Evolutionary conservation across 1,140 invertebrate species (phyloP).

Genomic region (Drosophila teissieri): DNA sequence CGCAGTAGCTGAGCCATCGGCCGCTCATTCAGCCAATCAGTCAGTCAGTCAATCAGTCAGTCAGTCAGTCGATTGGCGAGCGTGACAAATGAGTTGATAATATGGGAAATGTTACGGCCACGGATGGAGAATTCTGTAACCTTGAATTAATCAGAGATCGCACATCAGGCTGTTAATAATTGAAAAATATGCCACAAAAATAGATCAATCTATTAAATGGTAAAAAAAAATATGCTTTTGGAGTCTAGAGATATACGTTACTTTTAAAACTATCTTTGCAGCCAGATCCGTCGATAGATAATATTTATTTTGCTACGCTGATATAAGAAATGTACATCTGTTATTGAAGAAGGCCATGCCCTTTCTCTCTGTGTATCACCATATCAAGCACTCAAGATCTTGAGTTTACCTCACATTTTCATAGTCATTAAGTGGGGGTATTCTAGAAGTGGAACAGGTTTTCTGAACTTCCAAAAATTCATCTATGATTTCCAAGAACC

Average conservation of each 20-base stretch:
- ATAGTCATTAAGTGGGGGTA: conserved; percentile 55
- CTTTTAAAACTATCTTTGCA: too few species aligned
- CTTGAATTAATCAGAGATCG: conserved; percentile 4
- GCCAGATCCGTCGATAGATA: too few species aligned
- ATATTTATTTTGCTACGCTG: too few species aligned
- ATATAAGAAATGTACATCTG: too few species aligned
- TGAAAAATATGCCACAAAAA: not conserved
- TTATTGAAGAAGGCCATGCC: too few species aligned
- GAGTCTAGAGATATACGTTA: too few species aligned
- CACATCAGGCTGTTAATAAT: not conserved
- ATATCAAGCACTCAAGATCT: conserved; percentile 61
- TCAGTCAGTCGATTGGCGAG: conserved; percentile 23
- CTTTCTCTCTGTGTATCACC: conserved; percentile 40
- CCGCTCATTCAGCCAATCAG: conserved; percentile 31
- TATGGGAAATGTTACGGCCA: conserved; percentile 51
- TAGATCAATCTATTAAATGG: not conserved
- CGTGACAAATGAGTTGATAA: conserved; percentile 63
- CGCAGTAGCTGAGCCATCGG: conserved; percentile 29
- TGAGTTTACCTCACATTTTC: conserved; percentile 52
- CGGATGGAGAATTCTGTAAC: not conserved
- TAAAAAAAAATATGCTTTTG: not conserved
- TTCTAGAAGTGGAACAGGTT: conserved; percentile 50
- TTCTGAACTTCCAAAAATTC: conserved; percentile 68
- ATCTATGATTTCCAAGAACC: conserved; percentile 71
- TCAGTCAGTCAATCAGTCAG: conserved; percentile 7